phyloP scores from a whole-genome alignment of 2,797 vertebrate genomes.

The Iguana delicatissima region DNA sequence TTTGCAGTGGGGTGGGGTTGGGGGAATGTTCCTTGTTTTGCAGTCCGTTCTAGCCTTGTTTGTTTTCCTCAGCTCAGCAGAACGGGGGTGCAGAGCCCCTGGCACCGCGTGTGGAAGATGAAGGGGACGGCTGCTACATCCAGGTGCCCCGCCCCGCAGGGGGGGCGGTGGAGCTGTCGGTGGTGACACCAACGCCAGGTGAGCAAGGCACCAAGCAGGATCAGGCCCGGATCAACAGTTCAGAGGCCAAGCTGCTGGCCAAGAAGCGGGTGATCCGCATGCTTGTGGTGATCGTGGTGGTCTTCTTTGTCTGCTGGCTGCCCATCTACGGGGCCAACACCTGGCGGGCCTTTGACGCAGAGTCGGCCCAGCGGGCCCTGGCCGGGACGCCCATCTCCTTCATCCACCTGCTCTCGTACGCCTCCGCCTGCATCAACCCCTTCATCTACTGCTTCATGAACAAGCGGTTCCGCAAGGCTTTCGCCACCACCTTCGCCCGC shows the following conservation, averaged over 20 bases:
- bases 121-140: constrained; percentile 92
- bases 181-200: constrained; percentile 88
- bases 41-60: too few species aligned
- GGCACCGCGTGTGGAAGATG: constrained; percentile 72
- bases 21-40: too few species aligned
- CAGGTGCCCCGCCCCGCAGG: constrained; percentile 78
- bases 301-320: constrained; percentile 97
- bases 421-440: constrained; percentile 93
- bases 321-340: constrained; percentile 93
- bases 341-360: constrained; percentile 90
- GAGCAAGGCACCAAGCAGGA: constrained; percentile 70
- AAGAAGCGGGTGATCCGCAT: constrained; percentile 96
- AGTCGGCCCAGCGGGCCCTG: constrained; percentile 83
- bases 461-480: constrained; percentile 93
- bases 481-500: constrained; percentile 86
- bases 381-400: constrained; percentile 94
- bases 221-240: constrained; percentile 84
- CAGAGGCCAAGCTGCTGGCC: constrained; percentile 90
- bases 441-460: constrained; percentile 99
- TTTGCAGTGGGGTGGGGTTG: too few species aligned
- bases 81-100: constrained; percentile 43
- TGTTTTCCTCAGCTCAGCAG: constrained; percentile 76
- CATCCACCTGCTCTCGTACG: constrained; percentile 93
- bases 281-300: constrained; percentile 92
- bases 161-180: constrained; percentile 58